Base-by-base conservation (phyloP, 2,888 invertebrate genomes). In the Prosapia bicincta region DNA sequence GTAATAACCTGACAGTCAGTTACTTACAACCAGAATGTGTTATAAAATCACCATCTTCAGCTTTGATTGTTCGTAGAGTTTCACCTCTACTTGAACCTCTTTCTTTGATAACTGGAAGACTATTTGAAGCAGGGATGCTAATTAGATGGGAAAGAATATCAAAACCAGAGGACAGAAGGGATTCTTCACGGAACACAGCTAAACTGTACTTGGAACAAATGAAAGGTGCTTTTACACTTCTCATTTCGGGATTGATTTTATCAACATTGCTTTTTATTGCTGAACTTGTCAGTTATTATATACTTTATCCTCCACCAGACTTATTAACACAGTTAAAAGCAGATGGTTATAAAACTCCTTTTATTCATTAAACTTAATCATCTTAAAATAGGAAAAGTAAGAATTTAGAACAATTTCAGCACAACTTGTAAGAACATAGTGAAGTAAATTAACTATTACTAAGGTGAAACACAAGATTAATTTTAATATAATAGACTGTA, bases 121-220 rank as follows among this genome's bases (percentile, higher is more conserved):
- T 76, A 10, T 70, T 76, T 67, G 76, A 76, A 32, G 69, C 76
- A 7, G 76, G 74, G 0, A 74, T 74, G 65, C 74, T 74, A 3
- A 74, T 28, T 24, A 69, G 74, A 24, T 74, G 74, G 74, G 74
- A 69, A n/a, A 25, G 26, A 26, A 54, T 69, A 20, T 43, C 74
- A 15, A 69, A 69, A 25, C 74, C 69, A 7, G 69, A 15, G 23
- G 54, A 66, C 23, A 54, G 13, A 7, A 23, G 15, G 10, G 69
- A 54, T n/a, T n/a, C 28, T 5, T 28, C 30, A 28, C 69, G 65
- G 10, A 20, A 28, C 23, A 66, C 54, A 7, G 38, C 74, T n/a
- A 74, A 74, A 30, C 74, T 74, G 0, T 69, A 74, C n/a, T 54
- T 74, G 69, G 15, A 74, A 66, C 69, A 74, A 43, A 74, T 74